Base-by-base conservation (phyloP, 2,888 invertebrate genomes). In the Drosophila nr. fundita region DNA sequence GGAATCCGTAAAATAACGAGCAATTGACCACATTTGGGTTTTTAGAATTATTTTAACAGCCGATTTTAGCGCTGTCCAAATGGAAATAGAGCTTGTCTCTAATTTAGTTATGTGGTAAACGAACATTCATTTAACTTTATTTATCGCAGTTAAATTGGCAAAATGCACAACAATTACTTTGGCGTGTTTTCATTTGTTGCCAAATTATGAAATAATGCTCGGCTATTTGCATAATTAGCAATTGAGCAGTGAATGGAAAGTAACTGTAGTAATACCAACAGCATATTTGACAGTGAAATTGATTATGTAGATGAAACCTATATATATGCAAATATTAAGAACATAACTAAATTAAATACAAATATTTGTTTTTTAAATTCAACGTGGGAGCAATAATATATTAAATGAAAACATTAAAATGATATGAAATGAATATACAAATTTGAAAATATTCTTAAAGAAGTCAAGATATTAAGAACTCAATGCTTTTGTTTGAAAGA, bases 61-160 rank as follows among this genome's bases (percentile, higher is more conserved):
- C 61, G 52, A 50, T 50, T 50, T 50, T 24, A 24, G 30, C 36
- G 62, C 48, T 68, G 42, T 64, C 34, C 42, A 45, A 42, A 70
- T 75, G 61, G 65, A 66, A 75, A 75, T 61, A 30, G 68, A 71
- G 73, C 68, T 50, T 54, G 68, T 73, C 74, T 82, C 77, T 84
- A 78, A 87, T 84, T 82, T 76, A 82, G 87, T 74, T 87, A 69
- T 84, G 82, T 55, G 87, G 82, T 80, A 74, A 82, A 59, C 66
- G 64, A 54, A 64, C 71, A 66, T 24, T 49, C 80, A 82, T 62
- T 68, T 48, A 61, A 60, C 60, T 68, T 72, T 77, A 80, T 83
- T 86, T 82, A 83, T 86, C 69, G 52, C 67, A 78, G 59, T 63
- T 74, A 74, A 87, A 83, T 80, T 72, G 68, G 65, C 63, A 80